Percentiles rank a stretch among this genome's conserved stretches.
These are phyloP conservation scores for Meandrina meandrites DNA, from an alignment of 92 coral and sea anemone species.

Conservation along the genomic window DNA sequence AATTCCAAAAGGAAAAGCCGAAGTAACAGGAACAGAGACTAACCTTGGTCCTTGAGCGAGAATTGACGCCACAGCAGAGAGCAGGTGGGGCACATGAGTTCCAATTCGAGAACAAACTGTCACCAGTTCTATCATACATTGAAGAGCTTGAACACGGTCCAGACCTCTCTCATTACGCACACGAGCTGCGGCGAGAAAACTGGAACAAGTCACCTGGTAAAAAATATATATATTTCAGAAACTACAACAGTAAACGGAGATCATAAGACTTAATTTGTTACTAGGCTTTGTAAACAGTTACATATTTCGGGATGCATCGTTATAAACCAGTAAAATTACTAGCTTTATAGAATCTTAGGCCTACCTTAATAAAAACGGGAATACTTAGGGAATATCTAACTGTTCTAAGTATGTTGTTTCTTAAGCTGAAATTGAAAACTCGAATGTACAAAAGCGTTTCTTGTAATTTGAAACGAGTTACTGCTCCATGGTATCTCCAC, in stretches of 20 bases:
- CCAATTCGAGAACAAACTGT: constrained; percentile 62
- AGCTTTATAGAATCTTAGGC: no score
- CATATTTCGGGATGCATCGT: no score
- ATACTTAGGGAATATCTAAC: no score
- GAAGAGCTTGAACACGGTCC: constrained; percentile 86
- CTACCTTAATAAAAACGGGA: no score
- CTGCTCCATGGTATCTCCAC: no score
- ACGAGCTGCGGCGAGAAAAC: constrained; percentile 91
- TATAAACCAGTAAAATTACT: no score
- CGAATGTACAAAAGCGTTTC: no score
- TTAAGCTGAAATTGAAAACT: no score
- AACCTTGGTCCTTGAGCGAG: constrained; percentile 90
- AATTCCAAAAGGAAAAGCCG: background rate
- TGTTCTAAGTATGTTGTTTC: no score
- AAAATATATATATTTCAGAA: background rate
- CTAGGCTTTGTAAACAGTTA: no score
- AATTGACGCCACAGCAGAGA: constrained; percentile 84
- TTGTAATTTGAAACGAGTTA: no score
- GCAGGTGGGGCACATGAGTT: constrained; percentile 72
- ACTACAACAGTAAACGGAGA: background rate
- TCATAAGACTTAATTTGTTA: background rate
- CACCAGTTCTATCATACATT: constrained; percentile 79
- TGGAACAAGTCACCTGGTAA: constrained; percentile 80
- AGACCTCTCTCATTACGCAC: constrained; percentile 90
- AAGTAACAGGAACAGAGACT: constrained; percentile 6